phyloP scores from a whole-genome alignment of 1,140 invertebrate species.

The Orius insidiosus region DNA sequence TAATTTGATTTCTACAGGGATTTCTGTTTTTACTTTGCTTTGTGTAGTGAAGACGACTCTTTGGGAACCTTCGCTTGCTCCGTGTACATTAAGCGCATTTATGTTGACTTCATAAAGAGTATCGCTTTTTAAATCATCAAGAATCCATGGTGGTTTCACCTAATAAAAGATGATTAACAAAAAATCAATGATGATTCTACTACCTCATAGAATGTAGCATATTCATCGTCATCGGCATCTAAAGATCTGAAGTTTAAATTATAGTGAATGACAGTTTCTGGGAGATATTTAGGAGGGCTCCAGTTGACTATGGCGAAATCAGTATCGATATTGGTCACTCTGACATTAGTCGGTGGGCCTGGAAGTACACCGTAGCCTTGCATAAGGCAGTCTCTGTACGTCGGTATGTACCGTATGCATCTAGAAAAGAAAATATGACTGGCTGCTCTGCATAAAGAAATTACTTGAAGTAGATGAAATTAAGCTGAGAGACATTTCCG shows the following conservation, averaged over 20 bases:
- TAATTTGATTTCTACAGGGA: no score
- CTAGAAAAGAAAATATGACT: slow-evolving; percentile 28
- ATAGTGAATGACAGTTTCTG: slow-evolving; percentile 35
- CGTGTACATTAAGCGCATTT: slow-evolving; percentile 59
- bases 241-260: slow-evolving; percentile 15
- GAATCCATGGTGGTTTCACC: slow-evolving; percentile 49
- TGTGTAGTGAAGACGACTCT: slow-evolving; percentile 55
- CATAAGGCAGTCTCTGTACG: slow-evolving; percentile 59
- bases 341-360: slow-evolving; percentile 42
- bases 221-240: slow-evolving; percentile 11
- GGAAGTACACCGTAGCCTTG: slow-evolving; percentile 68
- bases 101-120: slow-evolving; percentile 66
- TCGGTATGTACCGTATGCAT: slow-evolving; percentile 60
- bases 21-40: no score
- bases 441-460: no score
- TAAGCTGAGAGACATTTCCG: slow-evolving; percentile 56
- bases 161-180: slow-evolving; percentile 18
- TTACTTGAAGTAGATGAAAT: slow-evolving; percentile 68
- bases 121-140: slow-evolving; percentile 51
- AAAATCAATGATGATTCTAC: slow-evolving; percentile 13
- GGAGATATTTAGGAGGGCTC: slow-evolving; percentile 46
- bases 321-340: slow-evolving; percentile 49
- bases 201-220: neutral
- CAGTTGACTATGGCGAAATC: slow-evolving; percentile 63
- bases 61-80: slow-evolving; percentile 50